Evolutionary conservation across 2,113 vertebrate genomes (phyloP).

Genomic region (Petromus typicus): DNA sequence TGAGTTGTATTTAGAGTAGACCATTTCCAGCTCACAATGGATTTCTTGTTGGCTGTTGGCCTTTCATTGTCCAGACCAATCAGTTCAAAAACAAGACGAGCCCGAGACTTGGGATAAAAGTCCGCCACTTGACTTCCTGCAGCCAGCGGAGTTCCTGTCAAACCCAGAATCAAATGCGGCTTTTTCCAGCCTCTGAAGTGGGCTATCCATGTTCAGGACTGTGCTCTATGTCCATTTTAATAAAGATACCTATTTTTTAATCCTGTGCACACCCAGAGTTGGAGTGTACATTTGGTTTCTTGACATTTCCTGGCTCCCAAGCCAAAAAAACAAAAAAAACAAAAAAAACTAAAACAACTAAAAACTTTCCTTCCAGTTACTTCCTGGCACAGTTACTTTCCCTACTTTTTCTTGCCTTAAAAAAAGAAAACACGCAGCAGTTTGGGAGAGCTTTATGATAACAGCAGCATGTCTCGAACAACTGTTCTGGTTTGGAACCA

Average conservation of each 20-base stretch:
- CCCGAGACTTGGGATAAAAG: background rate
- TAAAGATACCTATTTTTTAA: conserved; percentile 28
- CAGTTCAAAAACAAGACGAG: conserved; percentile 78
- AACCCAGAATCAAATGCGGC: background rate
- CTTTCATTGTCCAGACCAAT: conserved; percentile 82
- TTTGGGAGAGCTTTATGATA: conserved; percentile 33
- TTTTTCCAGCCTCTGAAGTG: background rate
- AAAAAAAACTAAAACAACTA: background rate
- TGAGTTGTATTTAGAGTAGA: conserved; percentile 80
- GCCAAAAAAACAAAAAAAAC: background rate
- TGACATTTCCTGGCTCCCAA: conserved; percentile 65
- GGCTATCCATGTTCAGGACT: background rate
- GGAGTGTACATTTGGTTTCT: conserved; percentile 40
- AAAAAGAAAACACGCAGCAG: background rate
- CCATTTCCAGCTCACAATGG: conserved; percentile 75
- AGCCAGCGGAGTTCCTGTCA: background rate
- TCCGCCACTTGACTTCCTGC: background rate
- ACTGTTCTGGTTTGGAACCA: background rate
- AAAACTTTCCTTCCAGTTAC: conserved; percentile 52
- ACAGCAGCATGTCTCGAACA: background rate
- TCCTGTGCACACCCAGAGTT: background rate
- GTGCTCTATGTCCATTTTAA: background rate
- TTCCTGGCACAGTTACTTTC: conserved; percentile 51
- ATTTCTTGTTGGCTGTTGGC: conserved; percentile 80
- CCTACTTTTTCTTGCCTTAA: background rate